Percentiles rank a stretch among this genome's conserved stretches.
Evolutionary conservation across 2,888 invertebrate species (phyloP).

Genomic region (Rhagonycha lutea): DNA sequence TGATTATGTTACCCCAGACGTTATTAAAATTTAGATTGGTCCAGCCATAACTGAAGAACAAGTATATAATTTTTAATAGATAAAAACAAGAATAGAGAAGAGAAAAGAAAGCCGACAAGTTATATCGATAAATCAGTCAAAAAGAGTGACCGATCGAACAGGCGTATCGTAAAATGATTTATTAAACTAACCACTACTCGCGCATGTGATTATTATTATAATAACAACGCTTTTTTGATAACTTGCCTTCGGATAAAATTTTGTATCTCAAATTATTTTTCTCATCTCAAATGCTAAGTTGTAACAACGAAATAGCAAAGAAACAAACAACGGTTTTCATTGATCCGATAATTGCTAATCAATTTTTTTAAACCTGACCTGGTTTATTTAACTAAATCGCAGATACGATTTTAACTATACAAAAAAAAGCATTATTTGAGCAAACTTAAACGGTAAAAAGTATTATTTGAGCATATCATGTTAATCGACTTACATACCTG

Average conservation of each 20-base stretch:
- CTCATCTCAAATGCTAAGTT: not conserved
- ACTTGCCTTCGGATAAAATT: conserved; percentile 45
- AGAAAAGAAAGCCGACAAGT: conserved; percentile 46
- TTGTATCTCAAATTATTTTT: conserved; percentile 38
- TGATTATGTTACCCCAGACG: not conserved
- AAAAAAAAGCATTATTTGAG: conserved; percentile 8
- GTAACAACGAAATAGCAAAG: not conserved
- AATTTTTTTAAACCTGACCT: conserved; percentile 23
- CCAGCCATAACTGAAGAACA: conserved; percentile 18
- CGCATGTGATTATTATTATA: conserved; percentile 56
- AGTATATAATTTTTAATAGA: conserved; percentile 26
- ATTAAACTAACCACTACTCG: conserved; percentile 50
- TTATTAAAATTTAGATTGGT: not conserved
- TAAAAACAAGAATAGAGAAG: conserved; percentile 30
- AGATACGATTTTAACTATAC: conserved; percentile 18
- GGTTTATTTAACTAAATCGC: conserved; percentile 23
- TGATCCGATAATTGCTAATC: conserved; percentile 19
- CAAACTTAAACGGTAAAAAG: conserved; percentile 12
- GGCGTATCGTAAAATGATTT: conserved; percentile 55
- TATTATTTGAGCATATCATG: not conserved
- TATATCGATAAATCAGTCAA: conserved; percentile 55
- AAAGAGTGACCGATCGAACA: conserved; percentile 51
- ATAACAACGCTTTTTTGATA: conserved; percentile 53
- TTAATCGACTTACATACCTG: conserved; percentile 14
- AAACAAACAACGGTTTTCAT: not conserved